Conservation (phyloP, 2,888 invertebrate species). For the Marasmarcha lunaedactyla region DNA sequence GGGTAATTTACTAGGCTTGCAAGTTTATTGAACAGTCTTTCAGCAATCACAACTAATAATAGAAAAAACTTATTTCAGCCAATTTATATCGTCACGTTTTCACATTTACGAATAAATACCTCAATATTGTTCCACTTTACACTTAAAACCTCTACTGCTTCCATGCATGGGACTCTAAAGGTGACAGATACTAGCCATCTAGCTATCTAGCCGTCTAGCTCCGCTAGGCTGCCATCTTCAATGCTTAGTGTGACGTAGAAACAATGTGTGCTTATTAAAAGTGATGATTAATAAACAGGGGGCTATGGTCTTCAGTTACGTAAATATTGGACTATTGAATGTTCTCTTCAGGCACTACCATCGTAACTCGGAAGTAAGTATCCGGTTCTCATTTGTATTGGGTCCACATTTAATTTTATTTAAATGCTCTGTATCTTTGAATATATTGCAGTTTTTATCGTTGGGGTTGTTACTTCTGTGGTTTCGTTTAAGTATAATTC, state of each 20-base stretch:
- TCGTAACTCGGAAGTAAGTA: constrained; percentile 37
- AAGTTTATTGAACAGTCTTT: no score
- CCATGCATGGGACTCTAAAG: constrained; percentile 48
- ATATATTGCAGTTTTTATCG: constrained; percentile 27
- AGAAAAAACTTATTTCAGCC: no score
- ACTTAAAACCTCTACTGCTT: no score
- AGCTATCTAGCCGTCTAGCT: no score
- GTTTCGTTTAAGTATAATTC: no score
- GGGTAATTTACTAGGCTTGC: no score
- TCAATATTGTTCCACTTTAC: no score
- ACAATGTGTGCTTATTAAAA: constrained; percentile 42
- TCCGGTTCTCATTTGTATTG: constrained; percentile 48
- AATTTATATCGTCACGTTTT: no score
- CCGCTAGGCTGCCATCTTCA: constrained; percentile 30
- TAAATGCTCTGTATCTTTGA: constrained; percentile 30
- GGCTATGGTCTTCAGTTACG: constrained; percentile 1
- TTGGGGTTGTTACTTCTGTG: constrained; percentile 40
- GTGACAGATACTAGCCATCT: constrained; percentile 40
- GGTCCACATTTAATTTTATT: constrained; percentile 39
- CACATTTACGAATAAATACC: no score
- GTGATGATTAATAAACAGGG: constrained; percentile 2
- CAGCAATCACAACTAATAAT: no score
- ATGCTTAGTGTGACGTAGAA: constrained; percentile 63
- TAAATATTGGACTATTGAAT: neutral
- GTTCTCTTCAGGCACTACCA: neutral